phyloP scores from a whole-genome alignment of 2,888 invertebrate species.

The Schizotus pectinicornis region DNA sequence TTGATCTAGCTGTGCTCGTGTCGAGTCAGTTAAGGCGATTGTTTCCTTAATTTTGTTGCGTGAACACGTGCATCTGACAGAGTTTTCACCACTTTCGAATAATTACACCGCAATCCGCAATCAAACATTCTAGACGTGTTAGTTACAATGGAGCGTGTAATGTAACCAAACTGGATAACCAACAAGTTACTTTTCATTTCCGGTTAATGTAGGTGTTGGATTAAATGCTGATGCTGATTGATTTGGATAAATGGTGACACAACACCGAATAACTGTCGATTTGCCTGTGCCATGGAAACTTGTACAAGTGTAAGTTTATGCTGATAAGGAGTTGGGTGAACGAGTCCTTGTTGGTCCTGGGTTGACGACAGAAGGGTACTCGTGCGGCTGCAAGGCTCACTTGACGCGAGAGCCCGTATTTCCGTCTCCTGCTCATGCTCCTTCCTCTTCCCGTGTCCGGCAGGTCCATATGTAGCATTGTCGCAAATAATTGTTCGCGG shows the following conservation, averaged over 20 bases:
- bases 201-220: too few relatives aligned
- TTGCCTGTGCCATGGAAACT: conserved; percentile 19
- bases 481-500: conserved; percentile 20
- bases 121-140: too few relatives aligned
- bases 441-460: neutral
- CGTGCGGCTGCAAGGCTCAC: conserved; percentile 22
- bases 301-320: conserved; percentile 17
- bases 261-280: conserved; percentile 14
- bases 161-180: too few relatives aligned
- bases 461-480: conserved; percentile 13
- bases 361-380: conserved; percentile 28
- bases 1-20: conserved; percentile 15
- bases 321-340: conserved; percentile 22
- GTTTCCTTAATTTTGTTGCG: neutral
- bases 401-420: conserved; percentile 23
- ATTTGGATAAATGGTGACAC: conserved; percentile 17
- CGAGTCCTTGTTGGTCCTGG: conserved; percentile 20
- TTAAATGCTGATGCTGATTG: too few relatives aligned
- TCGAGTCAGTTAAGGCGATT: conserved; percentile 9
- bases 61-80: neutral
- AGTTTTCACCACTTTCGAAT: conserved; percentile 1
- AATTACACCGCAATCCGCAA: neutral
- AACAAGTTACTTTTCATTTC: too few relatives aligned
- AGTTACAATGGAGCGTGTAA: too few relatives aligned
- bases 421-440: conserved; percentile 11